phyloP scores from a whole-genome alignment of 2,113 vertebrate species.

The Chaetura pelagica region DNA sequence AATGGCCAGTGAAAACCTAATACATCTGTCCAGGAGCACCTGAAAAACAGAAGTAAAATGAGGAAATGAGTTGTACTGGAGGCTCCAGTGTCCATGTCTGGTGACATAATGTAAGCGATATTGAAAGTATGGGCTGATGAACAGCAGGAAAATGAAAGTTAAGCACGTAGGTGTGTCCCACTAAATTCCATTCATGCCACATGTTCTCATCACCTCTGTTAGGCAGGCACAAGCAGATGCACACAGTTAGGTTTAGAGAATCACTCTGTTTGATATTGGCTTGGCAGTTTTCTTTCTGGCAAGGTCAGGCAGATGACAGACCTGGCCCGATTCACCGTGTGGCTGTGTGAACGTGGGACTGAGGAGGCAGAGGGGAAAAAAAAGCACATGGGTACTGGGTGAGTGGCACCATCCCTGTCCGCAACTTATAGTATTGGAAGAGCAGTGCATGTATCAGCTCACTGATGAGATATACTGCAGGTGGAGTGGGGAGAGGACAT shows the following conservation, averaged over 20 bases:
- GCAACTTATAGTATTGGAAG: background rate
- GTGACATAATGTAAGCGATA: background rate
- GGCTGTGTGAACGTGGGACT: background rate
- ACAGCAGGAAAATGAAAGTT: background rate
- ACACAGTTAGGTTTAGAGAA: background rate
- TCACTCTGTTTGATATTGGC: rapidly evolving
- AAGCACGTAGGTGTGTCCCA: background rate
- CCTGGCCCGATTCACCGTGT: rapidly evolving
- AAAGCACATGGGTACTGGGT: background rate
- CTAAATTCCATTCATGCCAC: background rate
- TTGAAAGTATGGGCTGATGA: background rate
- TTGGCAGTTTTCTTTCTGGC: background rate
- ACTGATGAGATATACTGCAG: background rate
- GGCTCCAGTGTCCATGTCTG: background rate
- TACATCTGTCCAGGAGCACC: background rate
- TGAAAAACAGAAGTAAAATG: background rate
- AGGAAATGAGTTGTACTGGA: background rate
- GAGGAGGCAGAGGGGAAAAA: background rate
- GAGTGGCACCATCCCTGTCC: background rate
- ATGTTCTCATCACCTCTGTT: background rate
- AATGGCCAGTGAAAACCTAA: background rate
- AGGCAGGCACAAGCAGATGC: background rate
- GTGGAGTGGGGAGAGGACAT: background rate
- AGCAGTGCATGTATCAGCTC: background rate
- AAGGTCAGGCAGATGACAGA: background rate